Base-by-base conservation (phyloP, 2,113 vertebrate species). In the Hystrix cristata region DNA sequence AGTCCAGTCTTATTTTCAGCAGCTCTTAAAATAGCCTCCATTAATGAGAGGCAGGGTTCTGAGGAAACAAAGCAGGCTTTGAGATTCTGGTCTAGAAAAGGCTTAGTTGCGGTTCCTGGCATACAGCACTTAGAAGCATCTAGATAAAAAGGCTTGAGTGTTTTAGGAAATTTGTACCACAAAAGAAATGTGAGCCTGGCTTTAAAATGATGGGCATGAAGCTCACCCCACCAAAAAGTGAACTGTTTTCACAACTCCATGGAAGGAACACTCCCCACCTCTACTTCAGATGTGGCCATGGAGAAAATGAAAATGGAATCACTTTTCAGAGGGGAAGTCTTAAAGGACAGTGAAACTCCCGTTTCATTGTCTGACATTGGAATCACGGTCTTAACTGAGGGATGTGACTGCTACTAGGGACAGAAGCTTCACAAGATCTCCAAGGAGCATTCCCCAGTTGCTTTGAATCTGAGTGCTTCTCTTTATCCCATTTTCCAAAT, bases 391-490 rank as follows among this genome's bases (percentile, higher is more conserved):
- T 25, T 25, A n/a, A 74, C 60, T 38, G 78, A 74, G 31, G 21
- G 59, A 67, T 43, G 12, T 51, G 29, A 64, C 38, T 57, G 19
- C 64, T 43, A 12, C 13, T 31, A 72, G 31, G 60, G 53, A 62
- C 43, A 57, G 74, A 55, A 16, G 59, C 62, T 85, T 57, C 16
- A 48, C 46, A 51, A 51, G 74, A 46, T 78, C 46, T 74, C 34
- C 51, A 31, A 51, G 31, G 18, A 81, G 25, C 65, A 74, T 38
- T 72, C 55, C 80, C 71, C 8, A 69, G 11, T 29, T 51, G 60
- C 65, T 91, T 88, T 87, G 57, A 82, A 76, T 86, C 62, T 18
- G 10, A 19, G 21, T 93, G 48, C 59, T 94, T 91, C 55, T 38
- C 60, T 78, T 78, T 95, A 38, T 90, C 71, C 43, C 43, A 55